Base-by-base conservation (phyloP, 2,113 vertebrate species). In the Agapornis roseicollis region DNA sequence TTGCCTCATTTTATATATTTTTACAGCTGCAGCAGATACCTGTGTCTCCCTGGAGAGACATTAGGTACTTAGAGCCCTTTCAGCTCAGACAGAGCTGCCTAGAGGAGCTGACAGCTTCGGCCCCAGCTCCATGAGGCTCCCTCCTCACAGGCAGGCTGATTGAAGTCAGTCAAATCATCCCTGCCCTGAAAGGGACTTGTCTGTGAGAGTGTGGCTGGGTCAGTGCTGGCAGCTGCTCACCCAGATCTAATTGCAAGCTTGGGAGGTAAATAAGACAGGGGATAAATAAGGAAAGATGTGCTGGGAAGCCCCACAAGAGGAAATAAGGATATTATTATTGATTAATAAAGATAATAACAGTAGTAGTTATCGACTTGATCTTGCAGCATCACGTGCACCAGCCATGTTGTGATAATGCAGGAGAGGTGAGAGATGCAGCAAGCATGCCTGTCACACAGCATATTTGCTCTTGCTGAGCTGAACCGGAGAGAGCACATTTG, bases 1-100 rank as follows among this genome's bases (percentile, higher is more conserved):
- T 90, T 68, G 61, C 77, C 65, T 92, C n/a, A 17, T 90, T 95
- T 94, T 91, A 76, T 81, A 49, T 87, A 79, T 87, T 92, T 88
- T 90, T 92, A 89, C 86, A 92, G 95, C 87, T 91, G 86, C 61
- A 4, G 17, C 89, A 87, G 93, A 87, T 94, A 73, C 74, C 80
- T 2, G 47, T 64, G 47, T 64, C 70, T 97, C 95, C 86, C 93
- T 76, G 77, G 80, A 71, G 93, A 70, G 70, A 61, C 1, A 1
- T 92, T 65, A 89, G 89, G 84, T 93, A 68, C 77, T 92, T 89
- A 74, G 3, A 93, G 69, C 65, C 83, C 86, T 94, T 92, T 68
- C 86, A 79, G 84, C 39, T 87, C 80, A 71, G 55, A 49, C 47
- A 64, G 77, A 89, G 73, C 61, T 92, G 86, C 86, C 65, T 89